phyloP scores from a whole-genome alignment of 2,113 vertebrate species.

The Pithys albifrons region DNA sequence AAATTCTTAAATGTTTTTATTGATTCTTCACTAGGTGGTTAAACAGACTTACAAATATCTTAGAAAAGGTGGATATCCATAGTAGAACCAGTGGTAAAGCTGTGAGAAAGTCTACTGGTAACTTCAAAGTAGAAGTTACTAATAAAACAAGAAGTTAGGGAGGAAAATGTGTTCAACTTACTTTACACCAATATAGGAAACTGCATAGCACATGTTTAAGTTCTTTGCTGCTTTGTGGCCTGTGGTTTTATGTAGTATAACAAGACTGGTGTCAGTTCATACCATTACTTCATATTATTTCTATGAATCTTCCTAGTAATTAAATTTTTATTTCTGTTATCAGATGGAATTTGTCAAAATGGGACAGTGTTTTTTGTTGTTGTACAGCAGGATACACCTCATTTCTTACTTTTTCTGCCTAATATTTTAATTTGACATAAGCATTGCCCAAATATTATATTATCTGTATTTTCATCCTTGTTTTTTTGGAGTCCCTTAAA shows the following conservation, averaged over 20 bases:
- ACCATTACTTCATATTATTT: not conserved
- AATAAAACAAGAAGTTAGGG: not conserved
- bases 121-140: not conserved
- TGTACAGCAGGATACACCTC: not conserved
- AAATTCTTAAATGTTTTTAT: not conserved
- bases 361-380: not conserved
- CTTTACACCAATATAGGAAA: not conserved
- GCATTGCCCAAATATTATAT: not conserved
- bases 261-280: not conserved
- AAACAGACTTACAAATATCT: not conserved
- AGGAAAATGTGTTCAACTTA: not conserved
- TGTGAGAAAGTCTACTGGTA: not conserved
- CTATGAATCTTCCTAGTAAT: not conserved
- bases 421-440: not conserved
- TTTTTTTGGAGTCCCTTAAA: not conserved
- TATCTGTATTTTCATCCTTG: not conserved
- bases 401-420: not conserved
- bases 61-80: not conserved
- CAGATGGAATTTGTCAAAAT: not conserved
- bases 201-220: not conserved
- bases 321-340: not conserved
- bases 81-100: not conserved
- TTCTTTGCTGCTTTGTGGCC: not conserved
- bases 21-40: not conserved
- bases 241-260: not conserved